Conservation (phyloP, 2,113 vertebrate species). For the Strix uralensis region DNA sequence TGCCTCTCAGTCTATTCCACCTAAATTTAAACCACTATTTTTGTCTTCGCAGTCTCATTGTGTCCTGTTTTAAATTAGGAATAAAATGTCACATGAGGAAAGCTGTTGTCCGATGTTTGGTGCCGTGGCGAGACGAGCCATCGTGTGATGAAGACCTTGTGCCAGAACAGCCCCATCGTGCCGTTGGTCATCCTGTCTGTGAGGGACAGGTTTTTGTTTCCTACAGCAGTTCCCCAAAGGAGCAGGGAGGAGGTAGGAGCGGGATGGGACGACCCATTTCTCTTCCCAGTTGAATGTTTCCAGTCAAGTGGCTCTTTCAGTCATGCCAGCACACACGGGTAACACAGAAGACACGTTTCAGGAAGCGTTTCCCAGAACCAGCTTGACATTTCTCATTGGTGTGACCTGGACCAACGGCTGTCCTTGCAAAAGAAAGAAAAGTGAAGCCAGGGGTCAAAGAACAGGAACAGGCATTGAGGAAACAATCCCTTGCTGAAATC, state of each 20-base stretch:
- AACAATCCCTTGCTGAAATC: not conserved
- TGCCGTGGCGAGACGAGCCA: not conserved
- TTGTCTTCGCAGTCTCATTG: not conserved
- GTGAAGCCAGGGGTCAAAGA: not conserved
- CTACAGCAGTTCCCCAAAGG: not conserved
- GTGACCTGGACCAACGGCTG: not conserved
- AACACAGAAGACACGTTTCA: not conserved
- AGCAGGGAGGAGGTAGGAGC: not conserved
- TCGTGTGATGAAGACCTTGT: fast-evolving
- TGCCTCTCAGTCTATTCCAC: slow-evolving; percentile 42
- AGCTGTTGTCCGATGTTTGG: not conserved
- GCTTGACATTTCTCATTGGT: not conserved
- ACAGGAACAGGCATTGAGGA: slow-evolving; percentile 48
- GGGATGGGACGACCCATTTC: not conserved
- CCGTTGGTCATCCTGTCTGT: fast-evolving
- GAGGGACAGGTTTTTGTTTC: not conserved
- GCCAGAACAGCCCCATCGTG: not conserved
- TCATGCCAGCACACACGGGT: not conserved
- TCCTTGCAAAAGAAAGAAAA: not conserved
- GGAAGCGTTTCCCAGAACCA: not conserved
- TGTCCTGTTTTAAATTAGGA: not conserved
- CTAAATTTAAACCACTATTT: slow-evolving; percentile 41
- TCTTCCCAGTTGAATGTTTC: slow-evolving; percentile 22
- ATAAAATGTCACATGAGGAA: not conserved
- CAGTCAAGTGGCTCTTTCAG: slow-evolving; percentile 19